Evolutionary conservation across 1,140 invertebrate species (phyloP).

Genomic region (Temnothorax longispinosus): DNA sequence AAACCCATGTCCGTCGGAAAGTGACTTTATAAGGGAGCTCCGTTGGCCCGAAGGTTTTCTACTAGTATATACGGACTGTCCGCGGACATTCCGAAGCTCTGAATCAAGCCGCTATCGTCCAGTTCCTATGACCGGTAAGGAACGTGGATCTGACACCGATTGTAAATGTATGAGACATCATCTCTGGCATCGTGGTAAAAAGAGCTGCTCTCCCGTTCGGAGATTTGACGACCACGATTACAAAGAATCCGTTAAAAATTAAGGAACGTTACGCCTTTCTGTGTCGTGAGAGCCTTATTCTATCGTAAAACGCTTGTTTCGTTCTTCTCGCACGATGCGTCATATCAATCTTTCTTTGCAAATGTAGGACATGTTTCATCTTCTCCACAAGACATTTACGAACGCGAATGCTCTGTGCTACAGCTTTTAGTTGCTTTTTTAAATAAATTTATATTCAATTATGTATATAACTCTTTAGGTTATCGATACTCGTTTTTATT

Average conservation of each 20-base stretch:
- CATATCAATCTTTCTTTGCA: constrained; percentile 7
- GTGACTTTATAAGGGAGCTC: constrained; percentile 67
- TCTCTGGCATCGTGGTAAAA: constrained; percentile 25
- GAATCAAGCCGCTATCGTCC: constrained; percentile 61
- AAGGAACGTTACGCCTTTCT: constrained; percentile 28
- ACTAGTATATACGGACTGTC: constrained; percentile 20
- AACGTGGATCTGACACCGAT: constrained; percentile 48
- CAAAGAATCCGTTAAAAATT: constrained; percentile 24
- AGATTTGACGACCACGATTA: constrained; percentile 33
- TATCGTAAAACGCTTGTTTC: constrained; percentile 10
- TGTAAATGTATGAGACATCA: constrained; percentile 40
- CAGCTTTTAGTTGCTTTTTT: background rate
- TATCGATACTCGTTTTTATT: background rate
- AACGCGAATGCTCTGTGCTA: background rate
- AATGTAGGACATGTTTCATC: background rate
- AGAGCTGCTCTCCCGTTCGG: constrained; percentile 8
- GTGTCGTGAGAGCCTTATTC: background rate
- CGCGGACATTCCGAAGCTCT: constrained; percentile 77
- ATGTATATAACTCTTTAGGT: background rate
- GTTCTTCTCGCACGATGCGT: background rate
- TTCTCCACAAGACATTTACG: background rate
- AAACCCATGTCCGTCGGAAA: constrained; percentile 75
- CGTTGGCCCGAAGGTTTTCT: constrained; percentile 68
- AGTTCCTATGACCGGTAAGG: constrained; percentile 21
- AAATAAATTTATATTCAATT: background rate